Evolutionary conservation across 2,113 vertebrate genomes (phyloP), one percentile per base, ranked within the genome.

Genomic region (Marcusenius ussheri): DNA sequence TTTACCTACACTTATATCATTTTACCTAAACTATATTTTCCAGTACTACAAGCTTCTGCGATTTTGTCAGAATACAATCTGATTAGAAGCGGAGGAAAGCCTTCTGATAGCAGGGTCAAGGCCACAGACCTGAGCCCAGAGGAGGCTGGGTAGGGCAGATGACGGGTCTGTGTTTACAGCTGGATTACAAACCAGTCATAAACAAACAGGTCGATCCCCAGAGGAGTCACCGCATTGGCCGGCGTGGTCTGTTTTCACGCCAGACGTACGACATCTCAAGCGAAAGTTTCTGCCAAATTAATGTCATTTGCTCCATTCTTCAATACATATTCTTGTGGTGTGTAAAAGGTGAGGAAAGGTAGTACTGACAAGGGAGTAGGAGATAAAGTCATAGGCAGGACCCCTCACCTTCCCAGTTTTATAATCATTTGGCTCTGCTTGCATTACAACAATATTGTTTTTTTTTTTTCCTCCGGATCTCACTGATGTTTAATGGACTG

Each of bases 191-290:
- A 56, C 51, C n/a, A 47, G 9, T 87, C 46, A 83, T 51, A 90
- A 90, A 70, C 85, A 90, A 90, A 87, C 89, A 86, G 21, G 9
- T 47, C 47, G 35, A 70, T 90, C 83, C 89, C 51, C 70, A 5
- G 11, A 35, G 70, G 13, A 77, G 7, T 39, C 70, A 77, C 10
- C 5, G 4, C 31, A 15, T 19, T 7, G 11, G 31, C 31, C 1
- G 15, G 15, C 31, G 11, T 8, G 31, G 3, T 77, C 27, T 6
- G n/a, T 77, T 39, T 77, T 77, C 2, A 66, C 2, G n/a, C 62
- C n/a, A 66, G 62, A 27, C 24, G n/a, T 27, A 66, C 9, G n/a
- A 11, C 24, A 66, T n/a, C 62, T 66, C 62, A 27, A 66, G n/a
- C n/a, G 5, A 77, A 77, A 19, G 11, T 39, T 77, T 39, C 31